phyloP scores from a whole-genome alignment of 2,888 invertebrate species.

The Andrena minutula region DNA sequence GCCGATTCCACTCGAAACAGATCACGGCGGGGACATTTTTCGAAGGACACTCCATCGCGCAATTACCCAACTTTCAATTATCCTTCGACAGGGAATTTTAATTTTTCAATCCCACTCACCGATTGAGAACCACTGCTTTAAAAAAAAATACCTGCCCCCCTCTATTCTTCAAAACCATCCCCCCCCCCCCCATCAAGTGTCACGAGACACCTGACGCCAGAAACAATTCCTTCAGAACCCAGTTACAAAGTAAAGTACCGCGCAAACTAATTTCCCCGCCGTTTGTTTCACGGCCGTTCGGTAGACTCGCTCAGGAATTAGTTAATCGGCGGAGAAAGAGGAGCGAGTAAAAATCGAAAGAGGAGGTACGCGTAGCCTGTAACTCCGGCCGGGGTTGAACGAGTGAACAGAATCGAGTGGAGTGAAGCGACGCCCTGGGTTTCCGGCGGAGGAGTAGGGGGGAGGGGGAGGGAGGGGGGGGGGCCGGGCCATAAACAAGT shows the following conservation, averaged over 20 bases:
- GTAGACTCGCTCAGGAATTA: conserved; percentile 12
- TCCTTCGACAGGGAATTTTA: too few species aligned
- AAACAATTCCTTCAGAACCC: too few species aligned
- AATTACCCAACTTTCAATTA: too few species aligned
- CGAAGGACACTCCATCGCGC: too few species aligned
- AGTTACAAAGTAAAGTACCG: neutral
- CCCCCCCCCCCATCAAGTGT: too few species aligned
- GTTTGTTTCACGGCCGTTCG: neutral
- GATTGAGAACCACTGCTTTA: too few species aligned
- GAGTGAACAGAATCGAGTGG: conserved; percentile 70
- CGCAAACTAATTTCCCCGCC: neutral
- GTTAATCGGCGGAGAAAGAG: conserved; percentile 38
- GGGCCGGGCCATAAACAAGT: conserved; percentile 76
- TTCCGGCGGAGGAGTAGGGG: conserved; percentile 2
- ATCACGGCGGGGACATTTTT: too few species aligned
- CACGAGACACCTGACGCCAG: too few species aligned
- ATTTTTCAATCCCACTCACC: too few species aligned
- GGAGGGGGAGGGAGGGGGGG: neutral
- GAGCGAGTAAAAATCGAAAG: conserved; percentile 1
- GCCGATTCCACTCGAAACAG: too few species aligned
- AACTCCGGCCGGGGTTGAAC: conserved; percentile 45
- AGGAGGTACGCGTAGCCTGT: conserved; percentile 37
- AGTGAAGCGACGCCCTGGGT: conserved; percentile 63
- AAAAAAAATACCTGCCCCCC: too few species aligned
- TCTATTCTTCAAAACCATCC: too few species aligned